Evolutionary conservation across 2,888 invertebrate species (phyloP).

Genomic region (Bombylius major): DNA sequence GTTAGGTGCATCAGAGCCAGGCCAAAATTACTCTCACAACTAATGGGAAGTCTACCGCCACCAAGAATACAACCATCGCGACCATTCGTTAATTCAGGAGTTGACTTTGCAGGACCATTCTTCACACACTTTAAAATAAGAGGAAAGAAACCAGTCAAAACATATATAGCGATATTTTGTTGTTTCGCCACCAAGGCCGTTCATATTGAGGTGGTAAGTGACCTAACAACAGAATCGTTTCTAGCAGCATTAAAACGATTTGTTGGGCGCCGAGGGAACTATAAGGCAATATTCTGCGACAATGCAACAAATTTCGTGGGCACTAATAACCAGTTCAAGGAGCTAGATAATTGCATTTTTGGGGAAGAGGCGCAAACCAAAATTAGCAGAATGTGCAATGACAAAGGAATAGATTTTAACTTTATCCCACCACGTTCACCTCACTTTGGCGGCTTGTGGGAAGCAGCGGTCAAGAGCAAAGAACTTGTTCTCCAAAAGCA

Average conservation of each 20-base stretch:
- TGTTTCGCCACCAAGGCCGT: conserved; percentile 14
- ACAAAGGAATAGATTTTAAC: conserved; percentile 6
- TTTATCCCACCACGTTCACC: conserved; percentile 13
- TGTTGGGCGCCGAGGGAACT: conserved; percentile 7
- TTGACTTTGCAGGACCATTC: neutral
- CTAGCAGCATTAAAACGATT: conserved; percentile 11
- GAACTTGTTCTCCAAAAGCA: neutral
- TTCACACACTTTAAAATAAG: neutral
- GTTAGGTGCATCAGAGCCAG: conserved; percentile 8
- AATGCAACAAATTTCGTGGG: conserved; percentile 15
- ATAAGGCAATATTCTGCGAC: conserved; percentile 10
- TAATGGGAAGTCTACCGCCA: conserved; percentile 12
- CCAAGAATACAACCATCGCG: too few relatives aligned
- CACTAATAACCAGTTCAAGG: conserved; percentile 4
- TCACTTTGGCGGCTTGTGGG: conserved; percentile 14
- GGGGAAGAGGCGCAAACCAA: neutral
- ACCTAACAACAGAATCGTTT: conserved; percentile 12
- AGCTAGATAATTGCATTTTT: conserved; percentile 4
- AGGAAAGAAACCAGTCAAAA: conserved; percentile 7
- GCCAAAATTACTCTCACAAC: conserved; percentile 9
- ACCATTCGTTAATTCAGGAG: neutral
- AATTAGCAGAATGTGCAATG: conserved; percentile 5
- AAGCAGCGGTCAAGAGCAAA: conserved; percentile 8
- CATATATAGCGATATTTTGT: conserved; percentile 13
- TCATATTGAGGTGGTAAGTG: conserved; percentile 14